A percentile compares a stretch with the other conserved stretches of the same genome.
Evolutionary conservation across 2,888 invertebrate genomes (phyloP).

Genomic region (Gymnoscelis rufifasciata): DNA sequence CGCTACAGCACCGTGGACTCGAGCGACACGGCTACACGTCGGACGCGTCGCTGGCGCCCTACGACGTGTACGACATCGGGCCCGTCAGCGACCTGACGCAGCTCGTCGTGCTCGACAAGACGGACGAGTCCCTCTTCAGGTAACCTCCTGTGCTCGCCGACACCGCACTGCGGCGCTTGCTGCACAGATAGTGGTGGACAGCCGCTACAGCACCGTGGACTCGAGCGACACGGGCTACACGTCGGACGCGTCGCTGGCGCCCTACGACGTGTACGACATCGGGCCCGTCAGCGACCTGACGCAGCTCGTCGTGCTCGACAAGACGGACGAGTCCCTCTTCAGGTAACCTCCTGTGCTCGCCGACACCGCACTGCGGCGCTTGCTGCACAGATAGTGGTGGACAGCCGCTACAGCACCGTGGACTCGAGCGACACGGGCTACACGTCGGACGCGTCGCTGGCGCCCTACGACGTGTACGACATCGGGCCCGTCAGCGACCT

Average conservation of each 20-base stretch:
- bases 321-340: conserved; percentile 28
- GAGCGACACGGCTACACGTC: conserved; percentile 19
- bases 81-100: conserved; percentile 72
- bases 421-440: conserved; percentile 22
- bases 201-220: conserved; percentile 36
- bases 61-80: conserved; percentile 72
- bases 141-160: too few relatives aligned
- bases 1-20: conserved; percentile 36
- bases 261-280: conserved; percentile 66
- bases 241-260: conserved; percentile 33
- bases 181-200: conserved; percentile 45
- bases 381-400: conserved; percentile 45
- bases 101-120: conserved; percentile 50
- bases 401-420: conserved; percentile 37
- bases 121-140: too few relatives aligned
- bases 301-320: conserved; percentile 65
- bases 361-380: too few relatives aligned
- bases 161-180: too few relatives aligned
- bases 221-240: conserved; percentile 21
- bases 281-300: conserved; percentile 74
- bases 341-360: too few relatives aligned
- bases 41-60: conserved; percentile 32
- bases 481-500: conserved; percentile 74
- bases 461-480: conserved; percentile 63
- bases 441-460: conserved; percentile 25